Base-by-base conservation (phyloP, 2,797 vertebrate species). In the Acanthurus tractus region DNA sequence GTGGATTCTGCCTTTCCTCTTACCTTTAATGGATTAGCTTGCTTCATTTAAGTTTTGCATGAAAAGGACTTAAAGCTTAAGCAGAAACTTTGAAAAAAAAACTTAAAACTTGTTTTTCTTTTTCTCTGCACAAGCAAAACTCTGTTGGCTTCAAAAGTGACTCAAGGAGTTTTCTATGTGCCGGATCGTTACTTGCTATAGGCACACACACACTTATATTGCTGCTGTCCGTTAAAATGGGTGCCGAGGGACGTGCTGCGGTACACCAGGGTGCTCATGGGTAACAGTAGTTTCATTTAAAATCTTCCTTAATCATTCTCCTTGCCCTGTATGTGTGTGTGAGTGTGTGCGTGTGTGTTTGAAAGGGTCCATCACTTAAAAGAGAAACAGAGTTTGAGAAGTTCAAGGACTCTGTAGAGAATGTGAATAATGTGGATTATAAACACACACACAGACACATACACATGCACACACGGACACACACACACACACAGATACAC, bases 321-420 rank as follows among this genome's bases (percentile, higher is more conserved):
- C 55, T 65, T 72, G 44, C 29, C 34, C 46, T 58, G 6, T 48
- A 42, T 23, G 14, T 42, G 12, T 48, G 11, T 64, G 56, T 68
- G 20, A 59, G 14, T 63, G 53, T 48, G 11, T 55, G 15, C 55
- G 7, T 46, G 45, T 18, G 12, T 17, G 54, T 79, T 72, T 83
- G 66, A 70, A 65, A 25, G 40, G 77, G 74, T 74, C 76, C 70
- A 81, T 87, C 73, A 83, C 52, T 65, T 52, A 56, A 46, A 73
- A 74, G 56, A 74, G 54, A 48, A 66, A 45, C 20, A 0, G 11
- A 46, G 6, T 63, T 56, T 79, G 58, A 79, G 71, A 45, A 85
- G 79, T 82, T 86, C 79, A 90, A 93, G 89, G 90, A 88, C 74
- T 78, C 49, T 55, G 46, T 36, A 52, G 59, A 20, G 53, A 67